Evolutionary conservation across 2,888 invertebrate species (phyloP).

Genomic region (Germaria angustata): DNA sequence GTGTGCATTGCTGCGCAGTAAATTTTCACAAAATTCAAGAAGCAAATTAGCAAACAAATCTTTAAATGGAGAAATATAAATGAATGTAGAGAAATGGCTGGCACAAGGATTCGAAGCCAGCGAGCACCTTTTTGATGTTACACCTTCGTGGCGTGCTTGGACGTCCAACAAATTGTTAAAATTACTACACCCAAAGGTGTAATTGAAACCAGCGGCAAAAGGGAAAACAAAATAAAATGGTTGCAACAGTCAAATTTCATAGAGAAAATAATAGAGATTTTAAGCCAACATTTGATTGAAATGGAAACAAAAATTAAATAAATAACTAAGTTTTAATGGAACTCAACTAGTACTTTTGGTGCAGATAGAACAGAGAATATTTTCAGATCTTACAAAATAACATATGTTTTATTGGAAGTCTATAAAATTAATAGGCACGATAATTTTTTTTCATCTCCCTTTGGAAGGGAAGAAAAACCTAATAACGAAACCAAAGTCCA

Average conservation of each 20-base stretch:
- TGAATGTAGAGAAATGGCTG: background rate
- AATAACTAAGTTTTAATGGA: background rate
- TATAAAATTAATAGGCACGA: too few species aligned
- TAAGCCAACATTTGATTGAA: slow-evolving; percentile 14
- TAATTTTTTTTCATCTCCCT: too few species aligned
- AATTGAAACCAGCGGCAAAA: slow-evolving; percentile 75
- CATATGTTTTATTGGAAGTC: too few species aligned
- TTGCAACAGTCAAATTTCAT: background rate
- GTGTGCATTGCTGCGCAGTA: slow-evolving; percentile 59
- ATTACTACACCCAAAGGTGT: slow-evolving; percentile 79
- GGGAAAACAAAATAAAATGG: background rate
- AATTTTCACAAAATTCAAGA: slow-evolving; percentile 61
- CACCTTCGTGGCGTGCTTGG: slow-evolving; percentile 18
- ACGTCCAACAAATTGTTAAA: slow-evolving; percentile 67
- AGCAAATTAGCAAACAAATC: slow-evolving; percentile 67
- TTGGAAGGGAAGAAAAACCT: too few species aligned
- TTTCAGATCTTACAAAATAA: too few species aligned
- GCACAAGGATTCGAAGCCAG: background rate
- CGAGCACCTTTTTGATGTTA: background rate
- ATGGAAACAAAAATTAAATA: background rate
- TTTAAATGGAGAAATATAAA: slow-evolving; percentile 41
- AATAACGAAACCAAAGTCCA: too few species aligned
- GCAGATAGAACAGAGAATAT: too few species aligned
- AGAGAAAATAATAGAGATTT: background rate
- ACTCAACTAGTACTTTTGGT: too few species aligned